These are phyloP conservation scores for Sebastes minor DNA, from an alignment of 2,797 vertebrate genomes.

Conservation along the genomic window DNA sequence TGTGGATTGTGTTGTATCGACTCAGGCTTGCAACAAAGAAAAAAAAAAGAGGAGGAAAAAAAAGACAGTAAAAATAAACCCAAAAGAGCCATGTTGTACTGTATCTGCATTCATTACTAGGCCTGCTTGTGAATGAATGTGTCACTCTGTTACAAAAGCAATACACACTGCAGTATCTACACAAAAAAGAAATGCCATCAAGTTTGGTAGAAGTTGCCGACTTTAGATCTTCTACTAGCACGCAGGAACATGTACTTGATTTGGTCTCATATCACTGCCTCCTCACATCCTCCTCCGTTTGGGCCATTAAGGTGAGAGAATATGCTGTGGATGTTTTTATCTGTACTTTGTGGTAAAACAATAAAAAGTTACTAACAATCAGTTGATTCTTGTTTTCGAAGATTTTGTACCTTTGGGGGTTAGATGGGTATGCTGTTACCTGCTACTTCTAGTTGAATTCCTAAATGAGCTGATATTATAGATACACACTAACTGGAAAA, in stretches of 20 bases:
- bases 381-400: slow-evolving; percentile 27
- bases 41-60: slow-evolving; percentile 24
- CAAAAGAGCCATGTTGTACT: slow-evolving; percentile 74
- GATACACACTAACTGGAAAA: not conserved
- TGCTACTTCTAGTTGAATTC: not conserved
- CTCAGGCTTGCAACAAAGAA: slow-evolving; percentile 77
- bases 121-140: slow-evolving; percentile 83
- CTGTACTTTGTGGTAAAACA: slow-evolving; percentile 81
- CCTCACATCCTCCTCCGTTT: slow-evolving; percentile 53
- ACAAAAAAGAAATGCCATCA: slow-evolving; percentile 55
- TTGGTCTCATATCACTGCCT: slow-evolving; percentile 70
- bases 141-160: slow-evolving; percentile 79
- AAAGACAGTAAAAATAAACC: slow-evolving; percentile 18
- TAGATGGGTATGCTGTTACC: not conserved
- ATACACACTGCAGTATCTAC: slow-evolving; percentile 69
- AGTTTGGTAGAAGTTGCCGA: slow-evolving; percentile 62
- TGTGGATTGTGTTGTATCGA: slow-evolving; percentile 81
- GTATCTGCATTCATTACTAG: slow-evolving; percentile 74
- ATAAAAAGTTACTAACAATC: slow-evolving; percentile 65
- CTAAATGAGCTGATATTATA: not conserved
- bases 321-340: slow-evolving; percentile 77
- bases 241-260: slow-evolving; percentile 53
- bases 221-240: slow-evolving; percentile 63
- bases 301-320: slow-evolving; percentile 59
- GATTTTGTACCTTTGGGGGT: not conserved